Evolutionary conservation across 2,113 vertebrate species (phyloP).

Genomic region (Leptosomus discolor): DNA sequence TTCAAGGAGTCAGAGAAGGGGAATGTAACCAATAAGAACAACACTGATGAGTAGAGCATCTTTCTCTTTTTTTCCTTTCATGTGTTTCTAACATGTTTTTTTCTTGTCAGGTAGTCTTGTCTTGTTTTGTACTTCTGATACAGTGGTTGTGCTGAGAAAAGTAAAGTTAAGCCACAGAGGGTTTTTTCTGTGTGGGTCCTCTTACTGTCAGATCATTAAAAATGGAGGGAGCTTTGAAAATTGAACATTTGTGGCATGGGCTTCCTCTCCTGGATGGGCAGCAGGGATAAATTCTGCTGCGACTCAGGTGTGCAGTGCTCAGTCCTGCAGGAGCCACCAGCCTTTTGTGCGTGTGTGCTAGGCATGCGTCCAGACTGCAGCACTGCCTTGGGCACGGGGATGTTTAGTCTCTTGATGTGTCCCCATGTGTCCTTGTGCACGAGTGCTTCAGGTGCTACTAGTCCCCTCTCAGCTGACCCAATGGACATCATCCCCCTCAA

Average conservation of each 20-base stretch:
- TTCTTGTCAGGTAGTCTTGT: not conserved
- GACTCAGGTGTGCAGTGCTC: not conserved
- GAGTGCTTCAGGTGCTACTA: not conserved
- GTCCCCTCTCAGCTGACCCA: not conserved
- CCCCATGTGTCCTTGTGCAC: not conserved
- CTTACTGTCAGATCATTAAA: not conserved
- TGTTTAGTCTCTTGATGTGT: not conserved
- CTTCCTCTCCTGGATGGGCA: not conserved
- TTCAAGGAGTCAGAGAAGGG: not conserved
- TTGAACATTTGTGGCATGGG: not conserved
- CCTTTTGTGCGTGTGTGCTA: not conserved
- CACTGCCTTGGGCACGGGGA: not conserved
- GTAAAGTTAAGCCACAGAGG: not conserved
- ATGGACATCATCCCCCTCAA: not conserved
- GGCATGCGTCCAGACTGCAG: not conserved
- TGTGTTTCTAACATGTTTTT: not conserved
- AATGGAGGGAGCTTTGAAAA: not conserved
- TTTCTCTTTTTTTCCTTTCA: not conserved
- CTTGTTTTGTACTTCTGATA: not conserved
- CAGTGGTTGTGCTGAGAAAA: not conserved
- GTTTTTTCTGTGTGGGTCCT: accelerated
- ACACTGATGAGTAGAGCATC: accelerated
- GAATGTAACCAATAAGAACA: not conserved
- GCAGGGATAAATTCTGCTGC: not conserved
- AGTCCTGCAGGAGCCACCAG: not conserved